phyloP scores from a whole-genome alignment of 2,113 vertebrate genomes.

The Haemorhous mexicanus region DNA sequence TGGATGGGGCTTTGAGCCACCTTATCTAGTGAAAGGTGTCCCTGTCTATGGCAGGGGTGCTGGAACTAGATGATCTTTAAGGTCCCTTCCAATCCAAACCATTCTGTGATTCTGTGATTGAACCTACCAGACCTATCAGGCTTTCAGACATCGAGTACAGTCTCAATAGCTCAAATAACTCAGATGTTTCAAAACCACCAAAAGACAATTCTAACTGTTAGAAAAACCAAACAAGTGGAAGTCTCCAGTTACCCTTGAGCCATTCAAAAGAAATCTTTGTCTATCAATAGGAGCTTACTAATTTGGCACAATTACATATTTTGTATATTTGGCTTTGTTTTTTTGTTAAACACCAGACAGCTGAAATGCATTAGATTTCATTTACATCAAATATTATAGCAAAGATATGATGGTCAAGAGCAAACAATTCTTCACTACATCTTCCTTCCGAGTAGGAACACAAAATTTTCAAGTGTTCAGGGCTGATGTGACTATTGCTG shows the following conservation, averaged over 20 bases:
- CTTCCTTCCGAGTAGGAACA: neutral
- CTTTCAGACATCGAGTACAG: neutral
- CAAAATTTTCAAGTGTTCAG: neutral
- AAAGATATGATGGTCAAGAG: neutral
- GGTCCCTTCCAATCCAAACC: neutral
- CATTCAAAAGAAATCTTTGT: neutral
- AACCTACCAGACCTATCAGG: neutral
- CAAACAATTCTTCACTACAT: neutral
- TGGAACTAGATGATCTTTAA: neutral
- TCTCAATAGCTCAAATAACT: neutral
- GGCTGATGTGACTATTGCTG: neutral
- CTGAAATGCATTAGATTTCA: neutral
- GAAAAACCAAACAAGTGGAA: neutral
- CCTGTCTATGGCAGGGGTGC: neutral
- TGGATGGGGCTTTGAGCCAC: neutral
- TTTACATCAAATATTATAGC: neutral
- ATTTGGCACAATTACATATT: rapidly evolving
- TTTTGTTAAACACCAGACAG: neutral
- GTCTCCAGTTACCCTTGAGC: neutral
- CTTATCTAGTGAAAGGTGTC: neutral
- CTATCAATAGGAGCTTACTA: neutral
- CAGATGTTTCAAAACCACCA: neutral
- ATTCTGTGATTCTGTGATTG: neutral
- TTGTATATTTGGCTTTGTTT: neutral
- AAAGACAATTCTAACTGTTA: neutral